phyloP scores from a whole-genome alignment of 1,140 invertebrate genomes.

The Tetraneura akinire region DNA sequence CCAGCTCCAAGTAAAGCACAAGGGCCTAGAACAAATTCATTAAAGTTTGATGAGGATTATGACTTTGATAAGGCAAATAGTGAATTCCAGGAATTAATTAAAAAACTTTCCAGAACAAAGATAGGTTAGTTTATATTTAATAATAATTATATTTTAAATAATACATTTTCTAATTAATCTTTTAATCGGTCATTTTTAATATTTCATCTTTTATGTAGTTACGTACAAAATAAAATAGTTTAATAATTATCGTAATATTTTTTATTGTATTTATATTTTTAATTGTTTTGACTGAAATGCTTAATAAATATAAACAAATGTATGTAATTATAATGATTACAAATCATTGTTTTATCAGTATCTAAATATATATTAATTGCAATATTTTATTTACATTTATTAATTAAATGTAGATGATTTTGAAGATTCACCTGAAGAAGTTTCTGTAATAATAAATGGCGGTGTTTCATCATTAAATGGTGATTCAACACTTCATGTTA shows the following conservation, averaged over 20 bases:
- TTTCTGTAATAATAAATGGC: conserved; percentile 27
- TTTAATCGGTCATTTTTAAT: too few species aligned
- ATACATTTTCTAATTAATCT: too few species aligned
- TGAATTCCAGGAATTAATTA: conserved; percentile 89
- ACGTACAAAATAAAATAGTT: too few species aligned
- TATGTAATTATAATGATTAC: too few species aligned
- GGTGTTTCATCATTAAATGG: conserved; percentile 53
- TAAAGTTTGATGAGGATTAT: conserved; percentile 94
- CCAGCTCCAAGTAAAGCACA: conserved; percentile 55
- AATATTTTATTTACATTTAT: too few species aligned
- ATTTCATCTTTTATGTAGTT: too few species aligned
- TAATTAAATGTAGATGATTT: conserved; percentile 46
- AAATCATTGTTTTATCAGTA: too few species aligned
- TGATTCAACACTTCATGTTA: conserved; percentile 56
- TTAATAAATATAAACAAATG: too few species aligned
- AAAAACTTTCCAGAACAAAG: conserved; percentile 81
- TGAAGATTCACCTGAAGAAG: conserved; percentile 31
- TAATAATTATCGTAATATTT: too few species aligned
- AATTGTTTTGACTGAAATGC: too few species aligned
- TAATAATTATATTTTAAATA: not conserved
- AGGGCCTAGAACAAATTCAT: conserved; percentile 65
- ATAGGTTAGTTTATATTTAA: conserved; percentile 61
- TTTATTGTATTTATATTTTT: too few species aligned
- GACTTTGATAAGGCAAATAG: conserved; percentile 98
- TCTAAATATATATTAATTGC: too few species aligned